phyloP scores from a whole-genome alignment of 2,888 invertebrate genomes.

The Nebria salina region DNA sequence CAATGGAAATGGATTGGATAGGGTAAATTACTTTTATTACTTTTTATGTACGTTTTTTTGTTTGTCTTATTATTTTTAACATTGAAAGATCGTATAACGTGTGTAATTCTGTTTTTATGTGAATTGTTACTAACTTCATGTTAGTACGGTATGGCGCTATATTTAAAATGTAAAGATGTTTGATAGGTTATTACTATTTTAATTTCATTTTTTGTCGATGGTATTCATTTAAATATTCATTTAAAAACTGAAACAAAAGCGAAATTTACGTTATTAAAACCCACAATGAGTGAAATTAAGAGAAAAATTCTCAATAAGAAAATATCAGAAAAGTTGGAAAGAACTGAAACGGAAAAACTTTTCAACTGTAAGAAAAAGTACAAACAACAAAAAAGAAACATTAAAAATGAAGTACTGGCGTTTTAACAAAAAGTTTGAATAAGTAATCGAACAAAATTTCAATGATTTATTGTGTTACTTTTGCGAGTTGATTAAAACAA shows the following conservation, averaged over 20 bases:
- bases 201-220: too few relatives aligned
- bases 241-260: not conserved
- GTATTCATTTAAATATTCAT: not conserved
- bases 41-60: not conserved
- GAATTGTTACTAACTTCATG: too few relatives aligned
- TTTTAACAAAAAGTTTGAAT: not conserved
- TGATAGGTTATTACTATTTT: too few relatives aligned
- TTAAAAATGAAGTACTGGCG: not conserved
- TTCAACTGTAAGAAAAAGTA: not conserved
- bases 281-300: not conserved
- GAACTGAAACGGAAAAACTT: not conserved
- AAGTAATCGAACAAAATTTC: not conserved
- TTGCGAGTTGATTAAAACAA: not conserved
- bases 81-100: too few relatives aligned
- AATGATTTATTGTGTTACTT: not conserved
- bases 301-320: not conserved
- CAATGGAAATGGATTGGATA: slow-evolving; percentile 60
- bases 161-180: too few relatives aligned
- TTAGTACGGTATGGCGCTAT: too few relatives aligned
- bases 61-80: not conserved
- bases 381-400: not conserved
- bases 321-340: not conserved
- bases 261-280: not conserved
- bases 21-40: slow-evolving; percentile 49
- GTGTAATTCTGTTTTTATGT: too few relatives aligned